Percentiles rank a stretch among this genome's conserved stretches.
These are phyloP conservation scores for Phoenicopterus ruber DNA, from an alignment of 2,113 vertebrate genomes.

Conservation along the genomic window DNA sequence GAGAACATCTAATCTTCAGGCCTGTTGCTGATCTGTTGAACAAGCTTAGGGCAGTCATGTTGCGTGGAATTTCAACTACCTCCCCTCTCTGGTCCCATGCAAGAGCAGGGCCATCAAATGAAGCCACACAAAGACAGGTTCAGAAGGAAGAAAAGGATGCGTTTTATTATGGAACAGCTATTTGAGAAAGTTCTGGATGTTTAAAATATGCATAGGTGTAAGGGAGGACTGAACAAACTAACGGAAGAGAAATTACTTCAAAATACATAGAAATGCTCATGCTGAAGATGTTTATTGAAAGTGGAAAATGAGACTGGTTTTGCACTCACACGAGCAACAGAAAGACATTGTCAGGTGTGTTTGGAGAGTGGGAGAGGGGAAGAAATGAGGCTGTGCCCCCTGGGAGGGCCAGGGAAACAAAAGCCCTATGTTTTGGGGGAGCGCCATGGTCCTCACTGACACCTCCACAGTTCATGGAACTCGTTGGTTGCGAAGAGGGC, in stretches of 20 bases:
- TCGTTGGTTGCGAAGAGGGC: not conserved
- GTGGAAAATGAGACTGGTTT: not conserved
- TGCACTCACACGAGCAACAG: not conserved
- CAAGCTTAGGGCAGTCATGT: not conserved
- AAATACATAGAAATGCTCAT: not conserved
- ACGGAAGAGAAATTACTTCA: not conserved
- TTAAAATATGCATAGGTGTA: not conserved
- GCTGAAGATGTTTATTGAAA: not conserved
- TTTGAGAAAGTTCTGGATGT: not conserved
- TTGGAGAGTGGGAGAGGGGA: not conserved
- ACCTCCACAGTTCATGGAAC: not conserved
- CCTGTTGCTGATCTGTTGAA: not conserved
- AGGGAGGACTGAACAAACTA: not conserved
- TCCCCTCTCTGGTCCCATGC: not conserved
- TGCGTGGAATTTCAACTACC: not conserved
- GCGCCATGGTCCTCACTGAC: rapidly evolving
- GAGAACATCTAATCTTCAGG: not conserved
- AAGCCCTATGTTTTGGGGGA: not conserved
- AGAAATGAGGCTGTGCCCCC: not conserved
- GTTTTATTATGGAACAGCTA: not conserved
- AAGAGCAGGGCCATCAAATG: not conserved
- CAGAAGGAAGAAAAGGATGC: not conserved
- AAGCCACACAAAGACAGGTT: not conserved
- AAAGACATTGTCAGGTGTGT: not conserved
- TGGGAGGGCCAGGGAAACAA: not conserved